Conservation (phyloP, 92 coral and sea anemone genomes). For the Ricordea florida region DNA sequence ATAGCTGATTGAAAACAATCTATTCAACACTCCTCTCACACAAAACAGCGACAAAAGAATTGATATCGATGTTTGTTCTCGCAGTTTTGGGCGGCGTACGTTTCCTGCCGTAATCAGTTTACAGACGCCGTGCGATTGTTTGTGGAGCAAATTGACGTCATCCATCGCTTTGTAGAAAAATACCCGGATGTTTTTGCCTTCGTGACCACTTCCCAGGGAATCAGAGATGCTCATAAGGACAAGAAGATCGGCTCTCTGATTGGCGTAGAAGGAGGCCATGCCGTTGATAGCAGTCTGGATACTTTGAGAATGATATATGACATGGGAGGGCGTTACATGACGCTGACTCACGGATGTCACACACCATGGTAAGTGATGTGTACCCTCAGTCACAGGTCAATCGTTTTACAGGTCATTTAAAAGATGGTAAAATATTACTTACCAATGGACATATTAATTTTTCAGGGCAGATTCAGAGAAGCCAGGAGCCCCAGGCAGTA, state of each 20-base stretch:
- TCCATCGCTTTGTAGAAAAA: slow-evolving; percentile 64
- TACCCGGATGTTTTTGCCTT: slow-evolving; percentile 58
- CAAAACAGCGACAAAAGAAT: too few relatives aligned
- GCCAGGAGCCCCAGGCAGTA: slow-evolving; percentile 8
- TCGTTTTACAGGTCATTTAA: background rate
- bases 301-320: slow-evolving; percentile 72
- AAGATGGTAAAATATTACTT: background rate
- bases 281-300: slow-evolving; percentile 75
- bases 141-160: slow-evolving; percentile 71
- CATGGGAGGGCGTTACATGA: slow-evolving; percentile 70
- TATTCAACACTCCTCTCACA: too few relatives aligned
- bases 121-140: slow-evolving; percentile 71
- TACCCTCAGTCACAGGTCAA: background rate
- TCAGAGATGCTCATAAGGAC: slow-evolving; percentile 54
- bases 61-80: too few relatives aligned
- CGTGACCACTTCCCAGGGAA: slow-evolving; percentile 73
- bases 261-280: slow-evolving; percentile 84
- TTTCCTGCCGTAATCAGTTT: slow-evolving; percentile 42
- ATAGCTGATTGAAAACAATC: background rate
- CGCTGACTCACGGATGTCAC: slow-evolving; percentile 71
- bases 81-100: slow-evolving; percentile 82
- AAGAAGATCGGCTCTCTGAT: slow-evolving; percentile 80
- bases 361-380: slow-evolving; percentile 65
- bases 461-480: slow-evolving; percentile 74
- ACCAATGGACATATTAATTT: background rate